Percentiles rank a stretch among this genome's conserved stretches.
phyloP scores from a whole-genome alignment of 1,140 invertebrate species.

The Nasonia giraulti region DNA sequence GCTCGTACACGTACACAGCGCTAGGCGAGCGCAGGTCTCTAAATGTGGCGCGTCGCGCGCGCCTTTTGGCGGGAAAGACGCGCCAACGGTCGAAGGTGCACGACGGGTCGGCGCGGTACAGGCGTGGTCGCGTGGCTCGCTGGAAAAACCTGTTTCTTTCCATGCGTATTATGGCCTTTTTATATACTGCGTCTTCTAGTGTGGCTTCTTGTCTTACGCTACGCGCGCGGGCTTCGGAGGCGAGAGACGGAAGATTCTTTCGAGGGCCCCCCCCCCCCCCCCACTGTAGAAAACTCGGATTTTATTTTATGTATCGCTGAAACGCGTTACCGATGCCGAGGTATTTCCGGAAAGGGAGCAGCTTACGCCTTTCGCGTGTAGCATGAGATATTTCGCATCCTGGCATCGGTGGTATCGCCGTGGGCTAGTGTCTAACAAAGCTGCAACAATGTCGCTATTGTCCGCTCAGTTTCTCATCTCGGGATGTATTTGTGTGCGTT shows the following conservation, averaged over 20 bases:
- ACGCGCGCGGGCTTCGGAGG: conserved; percentile 12
- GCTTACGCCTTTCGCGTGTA: not conserved
- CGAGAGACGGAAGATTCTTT: conserved; percentile 5
- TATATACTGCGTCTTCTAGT: not conserved
- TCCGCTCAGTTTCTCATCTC: not conserved
- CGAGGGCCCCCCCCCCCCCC: not conserved
- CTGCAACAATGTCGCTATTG: not conserved
- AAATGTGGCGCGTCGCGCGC: not conserved
- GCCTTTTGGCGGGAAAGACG: conserved; percentile 68
- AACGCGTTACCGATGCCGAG: too few relatives aligned
- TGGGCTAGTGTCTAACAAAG: not conserved
- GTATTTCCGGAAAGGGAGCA: too few relatives aligned
- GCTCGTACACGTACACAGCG: not conserved
- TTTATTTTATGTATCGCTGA: not conserved
- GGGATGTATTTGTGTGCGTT: too few relatives aligned
- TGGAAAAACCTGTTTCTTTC: conserved; percentile 64
- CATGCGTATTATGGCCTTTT: conserved; percentile 45
- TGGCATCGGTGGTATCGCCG: not conserved
- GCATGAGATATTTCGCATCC: not conserved
- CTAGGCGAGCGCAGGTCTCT: not conserved
- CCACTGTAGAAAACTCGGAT: not conserved
- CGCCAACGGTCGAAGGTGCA: conserved; percentile 51
- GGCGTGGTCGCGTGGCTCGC: conserved; percentile 67
- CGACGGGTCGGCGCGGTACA: conserved; percentile 56
- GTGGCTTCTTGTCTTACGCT: conserved; percentile 69